Evolutionary conservation across 2,113 vertebrate species (phyloP).

Genomic region (Cephalopterus ornatus): DNA sequence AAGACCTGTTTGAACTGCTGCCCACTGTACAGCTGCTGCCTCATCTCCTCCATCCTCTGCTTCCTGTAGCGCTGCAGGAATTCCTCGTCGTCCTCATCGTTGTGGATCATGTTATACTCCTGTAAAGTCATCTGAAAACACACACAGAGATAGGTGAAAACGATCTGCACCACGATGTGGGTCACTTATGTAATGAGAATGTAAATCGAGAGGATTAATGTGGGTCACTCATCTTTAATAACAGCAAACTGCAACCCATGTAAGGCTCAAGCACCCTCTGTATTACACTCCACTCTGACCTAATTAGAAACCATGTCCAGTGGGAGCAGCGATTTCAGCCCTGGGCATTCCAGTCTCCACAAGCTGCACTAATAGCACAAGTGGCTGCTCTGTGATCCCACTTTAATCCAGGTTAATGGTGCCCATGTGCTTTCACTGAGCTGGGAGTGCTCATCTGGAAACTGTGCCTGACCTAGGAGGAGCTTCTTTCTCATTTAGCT

Average conservation of each 20-base stretch:
- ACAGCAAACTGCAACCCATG: background rate
- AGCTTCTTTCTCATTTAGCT: background rate
- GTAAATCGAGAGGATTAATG: conserved; percentile 10
- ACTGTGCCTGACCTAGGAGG: background rate
- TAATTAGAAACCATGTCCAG: background rate
- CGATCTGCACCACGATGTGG: background rate
- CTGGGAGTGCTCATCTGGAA: background rate
- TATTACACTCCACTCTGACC: background rate
- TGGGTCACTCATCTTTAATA: background rate
- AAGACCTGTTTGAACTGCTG: conserved; percentile 88
- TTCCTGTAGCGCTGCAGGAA: conserved; percentile 94
- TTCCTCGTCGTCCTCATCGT: conserved; percentile 86
- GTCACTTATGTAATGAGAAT: background rate
- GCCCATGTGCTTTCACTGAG: background rate
- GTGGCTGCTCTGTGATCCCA: background rate
- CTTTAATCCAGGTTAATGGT: conserved; percentile 13
- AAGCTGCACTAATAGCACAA: background rate
- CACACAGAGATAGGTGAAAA: background rate
- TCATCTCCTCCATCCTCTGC: conserved; percentile 96
- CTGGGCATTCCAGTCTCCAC: background rate
- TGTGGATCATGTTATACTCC: conserved; percentile 85
- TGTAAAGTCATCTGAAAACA: conserved; percentile 84
- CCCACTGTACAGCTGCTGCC: conserved; percentile 83
- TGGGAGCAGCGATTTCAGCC: background rate
- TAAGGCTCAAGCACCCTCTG: background rate